These are phyloP conservation scores for Scopus umbretta DNA, from an alignment of 2,113 vertebrate genomes.

Conservation along the genomic window DNA sequence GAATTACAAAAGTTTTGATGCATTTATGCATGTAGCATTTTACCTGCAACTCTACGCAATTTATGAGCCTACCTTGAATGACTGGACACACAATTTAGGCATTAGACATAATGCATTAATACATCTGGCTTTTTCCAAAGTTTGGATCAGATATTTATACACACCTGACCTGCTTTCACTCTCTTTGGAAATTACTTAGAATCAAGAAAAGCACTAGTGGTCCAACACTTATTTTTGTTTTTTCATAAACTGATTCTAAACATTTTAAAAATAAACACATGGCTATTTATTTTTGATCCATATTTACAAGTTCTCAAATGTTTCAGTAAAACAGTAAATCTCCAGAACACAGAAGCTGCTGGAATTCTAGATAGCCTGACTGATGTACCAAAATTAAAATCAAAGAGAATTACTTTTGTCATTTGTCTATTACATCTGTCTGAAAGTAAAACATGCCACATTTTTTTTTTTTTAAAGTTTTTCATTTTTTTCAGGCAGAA, in stretches of 20 bases:
- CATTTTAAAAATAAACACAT: not conserved
- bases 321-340: not conserved
- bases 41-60: not conserved
- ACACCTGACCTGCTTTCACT: not conserved
- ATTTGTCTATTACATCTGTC: not conserved
- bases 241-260: not conserved
- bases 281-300: not conserved
- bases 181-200: not conserved
- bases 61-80: not conserved
- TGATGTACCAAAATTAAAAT: not conserved
- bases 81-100: not conserved
- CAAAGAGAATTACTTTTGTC: not conserved
- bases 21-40: not conserved
- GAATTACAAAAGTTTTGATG: not conserved
- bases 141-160: not conserved
- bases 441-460: not conserved
- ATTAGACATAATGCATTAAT: not conserved
- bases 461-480: not conserved
- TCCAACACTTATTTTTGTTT: no score
- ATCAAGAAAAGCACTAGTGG: not conserved
- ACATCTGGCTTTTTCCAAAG: not conserved
- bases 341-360: not conserved
- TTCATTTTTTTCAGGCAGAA: not conserved
- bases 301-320: not conserved
- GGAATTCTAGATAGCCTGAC: not conserved